Conservation (phyloP, 2,888 invertebrate species). For the Crepidodera aurea region DNA sequence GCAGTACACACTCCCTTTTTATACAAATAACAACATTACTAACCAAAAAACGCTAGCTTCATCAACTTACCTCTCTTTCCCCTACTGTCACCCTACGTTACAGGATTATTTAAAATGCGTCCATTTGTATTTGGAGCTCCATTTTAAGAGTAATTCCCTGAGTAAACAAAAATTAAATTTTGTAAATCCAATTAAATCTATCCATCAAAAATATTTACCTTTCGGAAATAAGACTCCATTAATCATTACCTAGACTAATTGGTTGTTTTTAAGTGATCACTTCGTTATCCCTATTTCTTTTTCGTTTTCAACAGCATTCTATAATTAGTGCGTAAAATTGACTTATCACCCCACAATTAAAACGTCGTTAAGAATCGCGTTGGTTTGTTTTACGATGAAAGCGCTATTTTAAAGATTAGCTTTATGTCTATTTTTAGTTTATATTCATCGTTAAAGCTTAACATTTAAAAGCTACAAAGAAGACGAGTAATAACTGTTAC, state of each 20-base stretch:
- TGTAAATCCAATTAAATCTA: constrained; percentile 1
- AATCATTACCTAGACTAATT: constrained; percentile 22
- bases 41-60: too few relatives aligned
- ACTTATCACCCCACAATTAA: constrained; percentile 31
- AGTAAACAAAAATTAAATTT: too few relatives aligned
- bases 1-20: too few relatives aligned
- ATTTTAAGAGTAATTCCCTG: too few relatives aligned
- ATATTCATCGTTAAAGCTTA: constrained; percentile 4
- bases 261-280: constrained; percentile 14
- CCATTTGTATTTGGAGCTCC: too few relatives aligned
- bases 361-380: constrained; percentile 24
- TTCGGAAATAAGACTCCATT: constrained; percentile 4
- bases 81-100: too few relatives aligned
- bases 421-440: constrained; percentile 17
- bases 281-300: constrained; percentile 18
- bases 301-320: constrained; percentile 12
- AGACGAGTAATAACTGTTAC: too few relatives aligned
- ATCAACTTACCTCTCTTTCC: too few relatives aligned
- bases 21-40: too few relatives aligned
- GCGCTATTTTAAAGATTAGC: constrained; percentile 4
- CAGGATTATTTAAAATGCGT: too few relatives aligned
- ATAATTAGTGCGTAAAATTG: constrained; percentile 32
- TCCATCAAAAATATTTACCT: constrained; percentile 14
- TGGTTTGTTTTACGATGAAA: constrained; percentile 15
- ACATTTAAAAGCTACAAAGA: neutral